phyloP scores from a whole-genome alignment of 2,888 invertebrate genomes.

The Herminia tarsipennalis region DNA sequence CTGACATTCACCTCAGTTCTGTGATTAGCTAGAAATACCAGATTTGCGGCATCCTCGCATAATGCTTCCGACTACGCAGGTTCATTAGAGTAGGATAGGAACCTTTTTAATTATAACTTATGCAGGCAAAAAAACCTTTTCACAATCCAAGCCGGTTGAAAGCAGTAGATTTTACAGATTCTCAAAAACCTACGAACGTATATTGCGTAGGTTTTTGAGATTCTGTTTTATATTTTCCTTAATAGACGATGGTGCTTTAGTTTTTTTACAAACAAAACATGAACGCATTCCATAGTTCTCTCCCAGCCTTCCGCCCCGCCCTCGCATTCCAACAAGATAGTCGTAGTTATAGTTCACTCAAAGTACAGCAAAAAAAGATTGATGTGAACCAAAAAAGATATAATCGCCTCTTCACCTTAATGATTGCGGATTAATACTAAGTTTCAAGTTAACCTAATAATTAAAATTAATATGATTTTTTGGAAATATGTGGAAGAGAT shows the following conservation, averaged over 20 bases:
- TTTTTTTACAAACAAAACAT: conserved; percentile 47
- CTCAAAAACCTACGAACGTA: too few species aligned
- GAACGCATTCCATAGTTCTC: conserved; percentile 51
- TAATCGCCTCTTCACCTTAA: not conserved
- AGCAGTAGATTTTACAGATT: too few species aligned
- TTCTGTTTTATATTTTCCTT: too few species aligned
- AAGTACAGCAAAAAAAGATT: conserved; percentile 46
- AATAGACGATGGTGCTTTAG: not conserved
- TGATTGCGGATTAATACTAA: conserved; percentile 16
- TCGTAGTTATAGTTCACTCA: conserved; percentile 42
- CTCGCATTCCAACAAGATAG: conserved; percentile 58
- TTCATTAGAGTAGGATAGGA: too few species aligned
- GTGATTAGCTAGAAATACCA: too few species aligned
- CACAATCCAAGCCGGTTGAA: too few species aligned
- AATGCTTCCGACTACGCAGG: too few species aligned
- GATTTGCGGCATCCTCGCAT: not conserved
- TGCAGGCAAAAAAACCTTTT: too few species aligned
- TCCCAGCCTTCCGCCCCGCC: conserved; percentile 48
- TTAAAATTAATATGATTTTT: not conserved
- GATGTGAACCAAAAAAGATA: conserved; percentile 17
- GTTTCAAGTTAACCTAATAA: not conserved
- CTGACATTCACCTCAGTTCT: too few species aligned
- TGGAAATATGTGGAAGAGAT: not conserved
- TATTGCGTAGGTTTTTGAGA: too few species aligned
- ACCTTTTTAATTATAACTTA: too few species aligned